These are phyloP conservation scores for Octomys mimax DNA, from an alignment of 2,797 vertebrate species.

Conservation along the genomic window DNA sequence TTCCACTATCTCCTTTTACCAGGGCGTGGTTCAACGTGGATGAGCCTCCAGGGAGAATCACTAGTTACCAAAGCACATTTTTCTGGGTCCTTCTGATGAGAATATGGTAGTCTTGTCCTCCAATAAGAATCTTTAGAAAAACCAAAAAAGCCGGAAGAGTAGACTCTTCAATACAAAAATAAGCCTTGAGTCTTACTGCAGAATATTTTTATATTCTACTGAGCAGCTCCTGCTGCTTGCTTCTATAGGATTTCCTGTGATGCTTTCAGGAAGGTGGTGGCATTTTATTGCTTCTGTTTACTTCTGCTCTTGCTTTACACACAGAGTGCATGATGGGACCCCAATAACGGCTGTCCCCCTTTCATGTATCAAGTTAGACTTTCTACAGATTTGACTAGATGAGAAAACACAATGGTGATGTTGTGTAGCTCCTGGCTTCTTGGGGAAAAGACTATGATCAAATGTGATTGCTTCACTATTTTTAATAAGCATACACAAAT, in stretches of 20 bases:
- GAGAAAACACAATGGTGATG: background rate
- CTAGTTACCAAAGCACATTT: background rate
- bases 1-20: background rate
- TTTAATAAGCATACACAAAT: background rate
- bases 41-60: background rate
- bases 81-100: background rate
- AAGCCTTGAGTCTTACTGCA: background rate
- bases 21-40: background rate
- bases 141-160: background rate
- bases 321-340: background rate
- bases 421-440: background rate
- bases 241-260: background rate
- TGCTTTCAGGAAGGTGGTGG: background rate
- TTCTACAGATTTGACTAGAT: background rate
- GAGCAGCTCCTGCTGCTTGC: background rate
- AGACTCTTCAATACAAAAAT: background rate
- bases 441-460: background rate
- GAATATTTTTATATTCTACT: background rate
- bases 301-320: background rate
- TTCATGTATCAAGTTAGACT: background rate
- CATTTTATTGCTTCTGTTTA: background rate
- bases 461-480: background rate
- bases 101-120: background rate
- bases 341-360: background rate
- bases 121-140: background rate